phyloP scores from a whole-genome alignment of 2,888 invertebrate species.

The Habroteleia sp. region DNA sequence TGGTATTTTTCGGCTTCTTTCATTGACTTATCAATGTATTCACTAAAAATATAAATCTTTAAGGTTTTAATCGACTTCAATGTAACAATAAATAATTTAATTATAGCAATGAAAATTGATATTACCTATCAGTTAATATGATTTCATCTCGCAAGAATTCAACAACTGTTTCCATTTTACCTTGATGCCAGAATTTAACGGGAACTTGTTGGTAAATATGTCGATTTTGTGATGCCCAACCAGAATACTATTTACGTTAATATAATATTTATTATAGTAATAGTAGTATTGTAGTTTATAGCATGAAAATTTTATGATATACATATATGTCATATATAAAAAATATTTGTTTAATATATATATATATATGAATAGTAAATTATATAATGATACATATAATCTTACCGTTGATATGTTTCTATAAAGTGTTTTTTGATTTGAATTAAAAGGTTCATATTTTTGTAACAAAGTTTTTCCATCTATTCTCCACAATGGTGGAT shows the following conservation, averaged over 20 bases:
- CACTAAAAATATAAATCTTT: constrained; percentile 82
- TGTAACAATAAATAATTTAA: neutral
- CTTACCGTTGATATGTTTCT: constrained; percentile 91
- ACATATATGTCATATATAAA: too few species aligned
- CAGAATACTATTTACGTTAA: constrained; percentile 86
- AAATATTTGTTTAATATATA: too few species aligned
- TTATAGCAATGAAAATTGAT: neutral
- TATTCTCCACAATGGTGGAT: constrained; percentile 95
- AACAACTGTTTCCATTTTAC: constrained; percentile 89
- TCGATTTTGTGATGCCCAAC: constrained; percentile 91
- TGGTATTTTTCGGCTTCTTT: constrained; percentile 89
- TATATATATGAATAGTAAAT: too few species aligned
- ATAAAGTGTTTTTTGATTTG: constrained; percentile 91
- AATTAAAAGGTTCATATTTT: constrained; percentile 91
- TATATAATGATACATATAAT: constrained; percentile 15
- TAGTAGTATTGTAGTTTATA: too few species aligned
- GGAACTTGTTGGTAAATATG: constrained; percentile 90
- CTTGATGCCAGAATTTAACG: constrained; percentile 88
- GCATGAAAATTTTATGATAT: neutral
- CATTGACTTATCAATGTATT: constrained; percentile 88
- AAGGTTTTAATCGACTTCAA: too few species aligned
- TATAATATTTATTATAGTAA: too few species aligned
- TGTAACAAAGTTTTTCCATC: constrained; percentile 92
- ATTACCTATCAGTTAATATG: constrained; percentile 84
- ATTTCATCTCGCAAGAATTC: constrained; percentile 89